Conservation (phyloP, 2,113 vertebrate species). For the Rhinopomastus cyanomelas region DNA sequence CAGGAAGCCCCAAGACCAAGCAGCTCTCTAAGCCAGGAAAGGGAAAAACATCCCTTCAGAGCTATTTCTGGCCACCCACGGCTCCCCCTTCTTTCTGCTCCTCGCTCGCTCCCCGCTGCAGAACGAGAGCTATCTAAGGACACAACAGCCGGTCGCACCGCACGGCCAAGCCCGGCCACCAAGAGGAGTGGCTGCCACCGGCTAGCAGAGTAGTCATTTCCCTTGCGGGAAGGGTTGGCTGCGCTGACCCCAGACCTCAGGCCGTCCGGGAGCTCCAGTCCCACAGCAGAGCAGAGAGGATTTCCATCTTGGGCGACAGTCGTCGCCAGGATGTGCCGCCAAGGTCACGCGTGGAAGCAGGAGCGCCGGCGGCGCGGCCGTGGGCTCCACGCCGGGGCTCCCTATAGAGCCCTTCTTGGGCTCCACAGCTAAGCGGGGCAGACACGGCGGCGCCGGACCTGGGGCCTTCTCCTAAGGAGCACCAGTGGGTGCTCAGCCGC, state of each 20-base stretch:
- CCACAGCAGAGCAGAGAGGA: not conserved
- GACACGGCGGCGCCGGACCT: not conserved
- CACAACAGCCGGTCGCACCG: not conserved
- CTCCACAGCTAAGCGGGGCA: not conserved
- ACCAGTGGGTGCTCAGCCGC: accelerated
- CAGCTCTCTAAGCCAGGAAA: not conserved
- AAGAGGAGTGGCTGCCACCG: not conserved
- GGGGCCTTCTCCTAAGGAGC: not conserved
- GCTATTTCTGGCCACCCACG: not conserved
- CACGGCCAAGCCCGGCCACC: not conserved
- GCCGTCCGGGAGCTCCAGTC: not conserved
- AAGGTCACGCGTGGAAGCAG: conserved; percentile 26
- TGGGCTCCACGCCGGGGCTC: not conserved
- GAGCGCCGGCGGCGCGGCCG: not conserved
- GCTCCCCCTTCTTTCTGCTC: not conserved
- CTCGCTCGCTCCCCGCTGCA: not conserved
- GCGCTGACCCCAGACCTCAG: not conserved
- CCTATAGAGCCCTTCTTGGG: not conserved
- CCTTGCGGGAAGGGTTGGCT: conserved; percentile 26
- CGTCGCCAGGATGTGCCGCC: conserved; percentile 2
- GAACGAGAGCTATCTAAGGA: not conserved
- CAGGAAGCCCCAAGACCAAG: not conserved
- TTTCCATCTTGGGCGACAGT: conserved; percentile 52
- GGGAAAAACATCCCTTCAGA: not conserved
- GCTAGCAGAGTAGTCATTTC: conserved; percentile 1